These are phyloP conservation scores for Heliconius hermathena DNA, from an alignment of 1,140 invertebrate genomes.

Conservation along the genomic window DNA sequence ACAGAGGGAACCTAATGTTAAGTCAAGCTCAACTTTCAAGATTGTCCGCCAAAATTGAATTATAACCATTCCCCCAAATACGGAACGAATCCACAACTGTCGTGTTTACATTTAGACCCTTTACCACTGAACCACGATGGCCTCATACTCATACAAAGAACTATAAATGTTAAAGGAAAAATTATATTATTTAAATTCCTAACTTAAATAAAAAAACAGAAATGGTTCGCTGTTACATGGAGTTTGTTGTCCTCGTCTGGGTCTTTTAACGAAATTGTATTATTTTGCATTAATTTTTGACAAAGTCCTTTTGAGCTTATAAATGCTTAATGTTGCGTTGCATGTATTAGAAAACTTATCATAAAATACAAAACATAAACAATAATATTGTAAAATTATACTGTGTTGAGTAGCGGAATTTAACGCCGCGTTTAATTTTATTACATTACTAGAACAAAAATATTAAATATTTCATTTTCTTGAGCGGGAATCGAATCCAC, in stretches of 20 bases:
- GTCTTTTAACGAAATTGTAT: constrained; percentile 76
- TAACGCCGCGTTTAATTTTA: background rate
- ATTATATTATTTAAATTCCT: constrained; percentile 68
- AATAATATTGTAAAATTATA: no score
- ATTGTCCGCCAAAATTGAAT: no score
- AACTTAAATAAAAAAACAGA: constrained; percentile 69
- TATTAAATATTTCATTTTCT: no score
- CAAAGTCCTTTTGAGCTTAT: constrained; percentile 47
- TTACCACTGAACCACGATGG: no score
- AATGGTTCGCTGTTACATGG: constrained; percentile 40
- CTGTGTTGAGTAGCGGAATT: background rate
- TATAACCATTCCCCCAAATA: no score
- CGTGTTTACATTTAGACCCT: no score
- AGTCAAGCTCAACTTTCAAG: no score
- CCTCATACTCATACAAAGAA: no score
- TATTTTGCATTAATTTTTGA: constrained; percentile 79
- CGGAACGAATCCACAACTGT: no score
- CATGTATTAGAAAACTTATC: constrained; percentile 17
- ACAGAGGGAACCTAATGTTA: no score
- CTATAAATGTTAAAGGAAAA: background rate
- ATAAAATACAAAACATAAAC: background rate
- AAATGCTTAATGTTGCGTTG: constrained; percentile 36
- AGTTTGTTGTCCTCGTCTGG: constrained; percentile 54
- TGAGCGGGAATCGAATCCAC: no score
- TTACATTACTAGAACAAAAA: no score